Conservation (phyloP, 1,140 invertebrate genomes). For the Cyphomyrmex costatus region DNA sequence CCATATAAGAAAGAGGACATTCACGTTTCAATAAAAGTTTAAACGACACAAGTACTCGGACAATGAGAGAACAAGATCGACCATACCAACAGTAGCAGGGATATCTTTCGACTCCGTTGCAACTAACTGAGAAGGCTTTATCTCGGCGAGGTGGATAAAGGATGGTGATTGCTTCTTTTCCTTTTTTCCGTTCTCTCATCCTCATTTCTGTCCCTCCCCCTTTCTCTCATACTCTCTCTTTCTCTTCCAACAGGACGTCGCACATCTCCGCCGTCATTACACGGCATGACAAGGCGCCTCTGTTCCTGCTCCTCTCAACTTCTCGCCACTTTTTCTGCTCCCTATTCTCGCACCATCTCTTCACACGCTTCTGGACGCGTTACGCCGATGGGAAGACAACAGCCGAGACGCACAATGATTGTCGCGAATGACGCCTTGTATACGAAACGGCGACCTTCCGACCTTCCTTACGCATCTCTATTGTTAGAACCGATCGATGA, state of each 20-base stretch:
- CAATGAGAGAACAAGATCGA: conserved; percentile 62
- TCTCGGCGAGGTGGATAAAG: conserved; percentile 72
- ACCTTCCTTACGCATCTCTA: conserved; percentile 70
- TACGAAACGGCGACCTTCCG: conserved; percentile 70
- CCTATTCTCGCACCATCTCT: conserved; percentile 74
- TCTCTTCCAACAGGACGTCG: conserved; percentile 69
- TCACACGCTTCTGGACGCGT: conserved; percentile 76
- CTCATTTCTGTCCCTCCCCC: conserved; percentile 61
- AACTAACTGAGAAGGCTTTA: conserved; percentile 70
- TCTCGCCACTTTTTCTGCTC: conserved; percentile 78
- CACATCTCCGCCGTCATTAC: conserved; percentile 80
- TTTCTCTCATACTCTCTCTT: conserved; percentile 25
- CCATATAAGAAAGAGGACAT: background rate
- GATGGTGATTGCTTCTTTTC: conserved; percentile 70
- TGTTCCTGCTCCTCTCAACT: conserved; percentile 75
- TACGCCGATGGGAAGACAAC: conserved; percentile 71
- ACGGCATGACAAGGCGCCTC: conserved; percentile 82
- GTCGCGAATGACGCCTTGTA: conserved; percentile 57
- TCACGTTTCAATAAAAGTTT: conserved; percentile 15
- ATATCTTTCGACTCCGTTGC: conserved; percentile 70
- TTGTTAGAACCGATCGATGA: conserved; percentile 60
- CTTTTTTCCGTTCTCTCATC: conserved; percentile 63
- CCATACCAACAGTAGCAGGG: conserved; percentile 73
- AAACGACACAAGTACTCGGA: conserved; percentile 16
- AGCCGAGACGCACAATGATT: conserved; percentile 67